Conservation (phyloP, 2,113 vertebrate species). For the Macquaria ambigua region DNA sequence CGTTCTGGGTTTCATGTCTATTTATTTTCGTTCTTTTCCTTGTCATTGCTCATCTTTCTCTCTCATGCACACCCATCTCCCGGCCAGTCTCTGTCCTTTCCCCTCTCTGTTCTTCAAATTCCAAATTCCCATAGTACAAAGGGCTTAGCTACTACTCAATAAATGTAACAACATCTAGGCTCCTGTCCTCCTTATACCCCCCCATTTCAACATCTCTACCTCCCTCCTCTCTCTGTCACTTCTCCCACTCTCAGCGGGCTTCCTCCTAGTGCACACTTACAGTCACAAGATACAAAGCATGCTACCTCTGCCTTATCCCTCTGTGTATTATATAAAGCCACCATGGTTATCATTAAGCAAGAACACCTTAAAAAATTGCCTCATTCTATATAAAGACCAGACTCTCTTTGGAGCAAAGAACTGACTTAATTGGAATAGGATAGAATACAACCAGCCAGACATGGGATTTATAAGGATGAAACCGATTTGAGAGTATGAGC, state of each 20-base stretch:
- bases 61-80: slow-evolving; percentile 16
- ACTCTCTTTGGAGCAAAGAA: slow-evolving; percentile 37
- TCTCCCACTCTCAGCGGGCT: slow-evolving; percentile 41
- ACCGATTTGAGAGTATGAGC: not conserved
- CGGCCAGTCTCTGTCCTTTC: slow-evolving; percentile 35
- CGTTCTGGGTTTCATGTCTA: slow-evolving; percentile 48
- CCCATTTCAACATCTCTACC: not conserved
- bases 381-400: slow-evolving; percentile 59
- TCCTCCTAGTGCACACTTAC: slow-evolving; percentile 47
- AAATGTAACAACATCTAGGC: slow-evolving; percentile 63
- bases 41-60: slow-evolving; percentile 50
- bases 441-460: not conserved
- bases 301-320: slow-evolving; percentile 62
- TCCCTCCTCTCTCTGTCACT: slow-evolving; percentile 39
- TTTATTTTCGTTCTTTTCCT: slow-evolving; percentile 55
- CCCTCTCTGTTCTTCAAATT: slow-evolving; percentile 53
- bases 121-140: slow-evolving; percentile 56
- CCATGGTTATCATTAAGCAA: slow-evolving; percentile 60
- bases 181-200: slow-evolving; percentile 32
- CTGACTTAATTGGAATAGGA: slow-evolving; percentile 42
- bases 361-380: slow-evolving; percentile 54
- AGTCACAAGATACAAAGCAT: slow-evolving; percentile 62
- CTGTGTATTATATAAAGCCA: slow-evolving; percentile 73
- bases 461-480: not conserved
- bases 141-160: slow-evolving; percentile 60